Percentiles rank a stretch among this genome's conserved stretches.
Conservation (phyloP, 53 echinoderm and acorn worm species). For the Holothuria scabra region DNA sequence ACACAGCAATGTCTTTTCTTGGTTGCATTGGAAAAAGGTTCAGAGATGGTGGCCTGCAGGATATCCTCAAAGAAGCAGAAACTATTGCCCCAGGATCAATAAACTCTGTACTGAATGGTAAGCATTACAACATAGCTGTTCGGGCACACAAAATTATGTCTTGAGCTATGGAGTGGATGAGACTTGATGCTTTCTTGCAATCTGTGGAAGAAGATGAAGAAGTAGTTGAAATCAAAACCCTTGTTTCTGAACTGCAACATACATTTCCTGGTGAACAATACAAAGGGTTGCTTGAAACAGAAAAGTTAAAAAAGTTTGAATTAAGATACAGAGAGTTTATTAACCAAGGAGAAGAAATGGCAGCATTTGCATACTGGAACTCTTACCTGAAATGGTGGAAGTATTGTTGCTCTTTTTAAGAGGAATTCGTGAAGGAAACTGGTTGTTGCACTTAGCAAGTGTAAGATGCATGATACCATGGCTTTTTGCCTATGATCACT, state of each 20-base stretch:
- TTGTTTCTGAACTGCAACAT: constrained; percentile 12
- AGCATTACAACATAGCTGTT: constrained; percentile 68
- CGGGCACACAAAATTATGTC: constrained; percentile 66
- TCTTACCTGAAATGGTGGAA: constrained; percentile 65
- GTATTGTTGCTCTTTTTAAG: constrained; percentile 49
- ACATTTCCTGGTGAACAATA: constrained; percentile 36
- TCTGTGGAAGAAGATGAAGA: constrained; percentile 23
- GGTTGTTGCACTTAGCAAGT: constrained; percentile 63
- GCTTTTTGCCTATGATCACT: constrained; percentile 67
- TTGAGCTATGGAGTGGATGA: constrained; percentile 63
- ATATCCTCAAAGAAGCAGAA: constrained; percentile 69
- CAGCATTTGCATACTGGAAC: constrained; percentile 46
- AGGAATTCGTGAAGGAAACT: constrained; percentile 59
- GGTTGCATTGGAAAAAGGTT: constrained; percentile 71
- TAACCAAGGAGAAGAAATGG: constrained; percentile 4
- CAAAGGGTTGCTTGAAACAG: constrained; percentile 7
- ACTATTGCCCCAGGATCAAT: constrained; percentile 71
- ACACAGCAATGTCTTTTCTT: constrained; percentile 66
- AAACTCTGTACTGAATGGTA: constrained; percentile 66
- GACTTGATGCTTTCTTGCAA: constrained; percentile 29
- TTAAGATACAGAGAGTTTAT: constrained; percentile 17
- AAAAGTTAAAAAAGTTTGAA: constrained; percentile 20
- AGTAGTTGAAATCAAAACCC: neutral
- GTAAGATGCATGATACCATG: constrained; percentile 65
- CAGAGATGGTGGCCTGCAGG: constrained; percentile 70